Conservation (phyloP, 2,888 invertebrate species). For the Euzophera pinguis region DNA sequence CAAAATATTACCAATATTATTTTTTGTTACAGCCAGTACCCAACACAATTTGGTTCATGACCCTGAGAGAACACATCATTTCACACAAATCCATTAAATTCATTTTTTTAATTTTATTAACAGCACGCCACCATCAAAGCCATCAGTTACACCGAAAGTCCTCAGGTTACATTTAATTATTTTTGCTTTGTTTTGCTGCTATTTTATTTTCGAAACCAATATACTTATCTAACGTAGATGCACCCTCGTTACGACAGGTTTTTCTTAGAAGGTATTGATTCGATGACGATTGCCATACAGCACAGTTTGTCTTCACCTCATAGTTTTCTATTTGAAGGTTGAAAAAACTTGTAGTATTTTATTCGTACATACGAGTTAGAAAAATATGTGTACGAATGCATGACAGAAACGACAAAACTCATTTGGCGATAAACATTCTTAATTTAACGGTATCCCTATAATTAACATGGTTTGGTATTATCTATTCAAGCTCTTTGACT, state of each 20-base stretch:
- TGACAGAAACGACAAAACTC: no score
- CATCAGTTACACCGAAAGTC: conserved; percentile 78
- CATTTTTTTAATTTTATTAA: conserved; percentile 70
- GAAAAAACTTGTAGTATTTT: no score
- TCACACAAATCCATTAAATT: conserved; percentile 32
- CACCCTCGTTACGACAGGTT: neutral
- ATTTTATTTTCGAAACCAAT: conserved; percentile 5
- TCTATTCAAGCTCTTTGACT: no score
- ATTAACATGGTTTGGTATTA: no score
- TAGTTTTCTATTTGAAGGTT: no score
- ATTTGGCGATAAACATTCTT: no score
- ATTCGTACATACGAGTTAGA: no score
- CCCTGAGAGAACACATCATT: conserved; percentile 2
- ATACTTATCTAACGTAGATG: conserved; percentile 21
- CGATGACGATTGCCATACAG: no score
- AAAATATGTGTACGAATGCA: no score
- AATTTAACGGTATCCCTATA: no score
- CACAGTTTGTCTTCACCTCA: no score
- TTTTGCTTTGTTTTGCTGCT: conserved; percentile 42
- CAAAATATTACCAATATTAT: neutral
- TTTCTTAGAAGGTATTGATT: no score
- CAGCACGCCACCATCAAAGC: conserved; percentile 77
- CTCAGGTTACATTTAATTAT: conserved; percentile 67
- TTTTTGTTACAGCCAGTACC: neutral
- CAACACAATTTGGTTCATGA: conserved; percentile 1